A percentile compares a stretch with the other conserved stretches of the same genome.
Conservation (phyloP, 2,888 invertebrate genomes). For the Boloria selene region DNA sequence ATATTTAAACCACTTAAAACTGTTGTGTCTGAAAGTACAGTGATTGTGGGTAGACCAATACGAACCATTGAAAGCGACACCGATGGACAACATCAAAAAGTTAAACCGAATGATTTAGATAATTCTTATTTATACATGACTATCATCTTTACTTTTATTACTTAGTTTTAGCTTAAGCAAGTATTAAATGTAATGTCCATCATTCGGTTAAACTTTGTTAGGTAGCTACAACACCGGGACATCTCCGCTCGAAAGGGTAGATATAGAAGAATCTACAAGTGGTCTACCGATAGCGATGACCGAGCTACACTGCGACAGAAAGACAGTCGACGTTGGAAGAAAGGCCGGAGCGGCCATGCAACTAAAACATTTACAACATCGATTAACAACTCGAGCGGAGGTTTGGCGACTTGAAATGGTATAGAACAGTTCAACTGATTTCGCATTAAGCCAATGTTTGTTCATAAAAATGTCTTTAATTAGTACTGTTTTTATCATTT, state of each 20-base stretch:
- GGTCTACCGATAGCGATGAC: slow-evolving; percentile 75
- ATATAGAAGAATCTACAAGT: slow-evolving; percentile 79
- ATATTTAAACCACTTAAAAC: slow-evolving; percentile 35
- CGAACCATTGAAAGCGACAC: slow-evolving; percentile 81
- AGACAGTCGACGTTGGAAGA: slow-evolving; percentile 73
- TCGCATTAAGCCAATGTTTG: slow-evolving; percentile 29
- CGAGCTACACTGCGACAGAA: slow-evolving; percentile 74
- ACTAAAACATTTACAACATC: slow-evolving; percentile 81
- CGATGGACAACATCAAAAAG: slow-evolving; percentile 77
- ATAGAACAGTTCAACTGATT: slow-evolving; percentile 55
- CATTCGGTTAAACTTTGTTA: slow-evolving; percentile 60
- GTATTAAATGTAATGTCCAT: background rate
- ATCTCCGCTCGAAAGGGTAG: slow-evolving; percentile 74
- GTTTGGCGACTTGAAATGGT: slow-evolving; percentile 74
- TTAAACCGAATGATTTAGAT: slow-evolving; percentile 12
- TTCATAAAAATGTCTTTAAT: slow-evolving; percentile 3
- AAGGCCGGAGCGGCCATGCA: slow-evolving; percentile 76
- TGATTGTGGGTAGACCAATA: slow-evolving; percentile 75
- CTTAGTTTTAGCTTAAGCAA: slow-evolving; percentile 13
- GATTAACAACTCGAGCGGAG: slow-evolving; percentile 75
- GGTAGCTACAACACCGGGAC: slow-evolving; percentile 72
- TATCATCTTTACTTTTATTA: background rate
- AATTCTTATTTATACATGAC: background rate
- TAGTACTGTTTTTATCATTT: slow-evolving; percentile 1
- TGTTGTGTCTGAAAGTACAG: slow-evolving; percentile 64